phyloP scores from a whole-genome alignment of 2,888 invertebrate species.

The Andricus quercusramuli region DNA sequence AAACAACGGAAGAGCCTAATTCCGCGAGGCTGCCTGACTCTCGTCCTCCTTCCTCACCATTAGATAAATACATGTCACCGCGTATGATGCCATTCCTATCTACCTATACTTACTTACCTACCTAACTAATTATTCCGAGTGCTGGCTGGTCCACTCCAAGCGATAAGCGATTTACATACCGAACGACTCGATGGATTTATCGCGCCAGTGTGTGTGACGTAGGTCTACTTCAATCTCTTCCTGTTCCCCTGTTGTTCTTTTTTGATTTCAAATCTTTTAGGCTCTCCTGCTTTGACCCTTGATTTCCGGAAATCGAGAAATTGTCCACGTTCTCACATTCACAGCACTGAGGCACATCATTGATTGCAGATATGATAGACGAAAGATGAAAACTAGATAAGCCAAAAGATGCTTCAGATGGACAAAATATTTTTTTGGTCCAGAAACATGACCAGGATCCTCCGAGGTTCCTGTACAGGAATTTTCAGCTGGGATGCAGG shows the following conservation, averaged over 20 bases:
- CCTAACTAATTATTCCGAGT: constrained; percentile 77
- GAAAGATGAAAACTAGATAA: too few relatives aligned
- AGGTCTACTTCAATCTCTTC: constrained; percentile 48
- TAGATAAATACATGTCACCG: constrained; percentile 69
- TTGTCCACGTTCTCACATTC: background rate
- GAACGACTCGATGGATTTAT: constrained; percentile 74
- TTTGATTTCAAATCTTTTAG: constrained; percentile 19
- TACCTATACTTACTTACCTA: constrained; percentile 67
- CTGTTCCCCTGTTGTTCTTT: constrained; percentile 31
- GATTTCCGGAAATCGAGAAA: background rate
- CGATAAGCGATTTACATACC: constrained; percentile 77
- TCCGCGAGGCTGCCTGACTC: constrained; percentile 68
- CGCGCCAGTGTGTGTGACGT: constrained; percentile 56
- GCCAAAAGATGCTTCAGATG: too few relatives aligned
- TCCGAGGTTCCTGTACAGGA: too few relatives aligned
- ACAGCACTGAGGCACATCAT: background rate
- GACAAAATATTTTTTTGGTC: too few relatives aligned
- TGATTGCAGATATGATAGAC: too few relatives aligned
- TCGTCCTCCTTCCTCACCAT: constrained; percentile 66
- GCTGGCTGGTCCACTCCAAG: constrained; percentile 74
- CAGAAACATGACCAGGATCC: too few relatives aligned
- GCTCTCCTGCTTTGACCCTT: background rate
- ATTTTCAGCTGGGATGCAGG: too few relatives aligned
- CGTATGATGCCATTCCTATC: constrained; percentile 67
- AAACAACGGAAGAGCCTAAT: constrained; percentile 78